These are phyloP conservation scores for Actinernus sp. DNA, from an alignment of 92 coral and sea anemone species.

Conservation along the genomic window DNA sequence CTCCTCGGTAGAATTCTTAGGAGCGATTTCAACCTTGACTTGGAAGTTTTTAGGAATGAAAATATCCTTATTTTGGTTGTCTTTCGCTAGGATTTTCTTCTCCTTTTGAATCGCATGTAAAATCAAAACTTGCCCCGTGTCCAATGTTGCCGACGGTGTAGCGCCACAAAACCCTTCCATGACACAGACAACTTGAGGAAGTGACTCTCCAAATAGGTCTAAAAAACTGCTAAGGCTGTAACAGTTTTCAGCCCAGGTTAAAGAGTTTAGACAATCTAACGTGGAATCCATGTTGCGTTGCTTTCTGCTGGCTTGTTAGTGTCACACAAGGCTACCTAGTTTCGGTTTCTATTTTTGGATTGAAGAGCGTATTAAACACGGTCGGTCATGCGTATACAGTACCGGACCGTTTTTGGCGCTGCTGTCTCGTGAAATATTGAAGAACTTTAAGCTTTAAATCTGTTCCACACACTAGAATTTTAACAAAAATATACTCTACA, in stretches of 20 bases:
- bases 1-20: slow-evolving; percentile 18
- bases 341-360: too few species aligned
- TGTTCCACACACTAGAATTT: too few species aligned
- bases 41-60: slow-evolving; percentile 44
- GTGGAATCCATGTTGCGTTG: not conserved
- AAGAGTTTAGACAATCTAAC: not conserved
- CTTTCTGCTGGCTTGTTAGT: too few species aligned
- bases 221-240: slow-evolving; percentile 29
- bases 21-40: slow-evolving; percentile 54
- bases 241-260: slow-evolving; percentile 8
- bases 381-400: too few species aligned
- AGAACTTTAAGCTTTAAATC: too few species aligned
- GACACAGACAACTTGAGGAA: slow-evolving; percentile 49
- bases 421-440: too few species aligned
- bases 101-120: slow-evolving; percentile 38
- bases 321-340: too few species aligned
- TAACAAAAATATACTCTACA: too few species aligned
- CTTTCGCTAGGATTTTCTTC: slow-evolving; percentile 44
- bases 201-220: slow-evolving; percentile 3
- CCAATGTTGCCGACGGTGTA: slow-evolving; percentile 29
- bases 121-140: slow-evolving; percentile 43
- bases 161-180: slow-evolving; percentile 52
- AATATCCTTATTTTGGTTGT: slow-evolving; percentile 30
- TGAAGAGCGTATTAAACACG: too few species aligned
- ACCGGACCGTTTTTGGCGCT: too few species aligned